These are phyloP conservation scores for Ceyx erithaca DNA, from an alignment of 2,797 vertebrate species.

Conservation along the genomic window DNA sequence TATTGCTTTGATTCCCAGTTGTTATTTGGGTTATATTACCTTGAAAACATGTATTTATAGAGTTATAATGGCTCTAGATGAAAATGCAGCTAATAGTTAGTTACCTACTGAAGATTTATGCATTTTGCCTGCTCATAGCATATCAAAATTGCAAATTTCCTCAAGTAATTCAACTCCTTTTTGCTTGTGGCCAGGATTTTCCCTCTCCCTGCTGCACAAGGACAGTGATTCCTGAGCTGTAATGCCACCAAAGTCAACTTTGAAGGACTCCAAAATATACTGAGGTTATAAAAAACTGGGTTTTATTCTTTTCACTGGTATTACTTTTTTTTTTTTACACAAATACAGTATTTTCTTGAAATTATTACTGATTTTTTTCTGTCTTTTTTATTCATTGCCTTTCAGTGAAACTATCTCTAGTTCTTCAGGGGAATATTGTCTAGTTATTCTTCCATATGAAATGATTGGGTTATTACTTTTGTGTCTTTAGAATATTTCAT, in stretches of 20 bases:
- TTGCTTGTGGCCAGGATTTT: neutral
- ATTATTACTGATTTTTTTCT: neutral
- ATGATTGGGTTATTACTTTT: conserved; percentile 68
- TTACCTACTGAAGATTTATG: neutral
- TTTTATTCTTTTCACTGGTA: neutral
- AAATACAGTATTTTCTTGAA: neutral
- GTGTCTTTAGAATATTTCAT: conserved; percentile 57
- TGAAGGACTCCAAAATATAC: neutral
- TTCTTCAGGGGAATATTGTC: conserved; percentile 23
- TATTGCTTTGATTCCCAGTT: neutral
- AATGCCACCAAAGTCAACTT: neutral
- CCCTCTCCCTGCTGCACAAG: neutral
- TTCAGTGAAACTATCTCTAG: neutral
- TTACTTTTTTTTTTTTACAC: neutral
- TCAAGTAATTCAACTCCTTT: neutral
- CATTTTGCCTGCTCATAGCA: neutral
- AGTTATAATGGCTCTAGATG: neutral
- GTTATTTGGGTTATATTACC: neutral
- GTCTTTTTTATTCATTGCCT: neutral
- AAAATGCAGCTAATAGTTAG: neutral
- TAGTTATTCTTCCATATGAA: conserved; percentile 63
- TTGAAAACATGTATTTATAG: neutral
- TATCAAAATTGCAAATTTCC: neutral
- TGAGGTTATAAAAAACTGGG: neutral
- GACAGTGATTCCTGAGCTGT: accelerated